phyloP scores from a whole-genome alignment of 2,888 invertebrate genomes.

The Heliconius cydno region DNA sequence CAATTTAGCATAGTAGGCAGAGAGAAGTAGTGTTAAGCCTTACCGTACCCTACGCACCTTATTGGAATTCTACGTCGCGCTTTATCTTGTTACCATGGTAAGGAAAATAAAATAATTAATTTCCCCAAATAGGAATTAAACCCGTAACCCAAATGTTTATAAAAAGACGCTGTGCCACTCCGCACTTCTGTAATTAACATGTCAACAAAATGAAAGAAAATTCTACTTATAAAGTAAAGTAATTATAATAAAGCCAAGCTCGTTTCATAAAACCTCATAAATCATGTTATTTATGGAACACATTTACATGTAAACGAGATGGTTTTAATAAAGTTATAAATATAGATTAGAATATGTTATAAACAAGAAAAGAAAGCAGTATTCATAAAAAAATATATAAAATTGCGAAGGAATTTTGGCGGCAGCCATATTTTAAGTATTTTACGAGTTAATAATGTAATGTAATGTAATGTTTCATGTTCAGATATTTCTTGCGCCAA shows the following conservation, averaged over 20 bases:
- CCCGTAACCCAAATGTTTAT: neutral
- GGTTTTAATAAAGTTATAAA: constrained; percentile 27
- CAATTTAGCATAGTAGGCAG: neutral
- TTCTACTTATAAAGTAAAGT: neutral
- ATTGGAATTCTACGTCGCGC: neutral
- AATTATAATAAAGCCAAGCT: constrained; percentile 1
- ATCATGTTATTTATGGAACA: constrained; percentile 25
- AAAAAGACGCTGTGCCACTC: neutral
- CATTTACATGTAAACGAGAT: constrained; percentile 23
- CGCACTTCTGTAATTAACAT: neutral
- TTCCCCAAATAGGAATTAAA: neutral
- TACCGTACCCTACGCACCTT: rapidly evolving
- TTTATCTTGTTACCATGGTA: neutral
- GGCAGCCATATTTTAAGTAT: neutral
- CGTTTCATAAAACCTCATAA: neutral
- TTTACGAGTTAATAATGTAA: neutral
- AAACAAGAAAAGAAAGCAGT: constrained; percentile 16
- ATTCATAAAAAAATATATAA: neutral
- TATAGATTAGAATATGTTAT: constrained; percentile 24
- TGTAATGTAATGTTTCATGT: too few relatives aligned
- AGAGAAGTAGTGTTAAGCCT: too few relatives aligned
- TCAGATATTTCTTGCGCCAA: neutral
- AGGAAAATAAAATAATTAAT: neutral
- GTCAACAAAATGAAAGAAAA: neutral
- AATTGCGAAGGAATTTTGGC: neutral